phyloP scores from a whole-genome alignment of 2,113 vertebrate species.

The Misgurnus mizolepis region DNA sequence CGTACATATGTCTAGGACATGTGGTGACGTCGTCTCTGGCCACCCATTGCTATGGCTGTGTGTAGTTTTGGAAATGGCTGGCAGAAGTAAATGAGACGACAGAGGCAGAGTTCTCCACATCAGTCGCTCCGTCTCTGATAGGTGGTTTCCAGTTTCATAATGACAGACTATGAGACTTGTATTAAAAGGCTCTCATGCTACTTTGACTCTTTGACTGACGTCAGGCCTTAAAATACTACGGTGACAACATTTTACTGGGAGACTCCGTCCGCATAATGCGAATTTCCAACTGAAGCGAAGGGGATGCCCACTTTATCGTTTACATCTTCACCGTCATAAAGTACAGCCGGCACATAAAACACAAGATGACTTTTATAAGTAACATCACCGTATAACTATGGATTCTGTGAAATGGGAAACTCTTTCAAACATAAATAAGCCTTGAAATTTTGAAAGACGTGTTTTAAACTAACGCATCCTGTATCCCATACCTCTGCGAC shows the following conservation, averaged over 20 bases:
- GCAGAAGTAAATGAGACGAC: conserved; percentile 67
- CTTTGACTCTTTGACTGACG: conserved; percentile 69
- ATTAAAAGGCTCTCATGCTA: conserved; percentile 74
- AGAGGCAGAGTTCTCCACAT: conserved; percentile 76
- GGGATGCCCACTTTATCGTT: conserved; percentile 27
- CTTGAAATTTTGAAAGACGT: conserved; percentile 22
- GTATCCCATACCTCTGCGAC: conserved; percentile 34
- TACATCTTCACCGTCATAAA: conserved; percentile 29
- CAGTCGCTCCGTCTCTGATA: conserved; percentile 76
- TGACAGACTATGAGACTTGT: conserved; percentile 78
- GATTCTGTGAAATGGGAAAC: conserved; percentile 41
- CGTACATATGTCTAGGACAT: conserved; percentile 2
- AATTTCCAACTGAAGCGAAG: conserved; percentile 33
- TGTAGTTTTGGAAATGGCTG: conserved; percentile 65
- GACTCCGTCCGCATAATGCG: conserved; percentile 31
- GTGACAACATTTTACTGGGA: conserved; percentile 64
- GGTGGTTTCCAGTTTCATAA: conserved; percentile 74
- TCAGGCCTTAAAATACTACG: conserved; percentile 75
- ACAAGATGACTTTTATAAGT: not conserved
- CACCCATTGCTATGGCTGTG: conserved; percentile 72
- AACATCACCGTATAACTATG: conserved; percentile 31
- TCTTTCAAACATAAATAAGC: conserved; percentile 50
- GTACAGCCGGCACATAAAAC: conserved; percentile 25
- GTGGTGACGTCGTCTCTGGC: conserved; percentile 71
- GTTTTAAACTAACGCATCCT: conserved; percentile 48